Evolutionary conservation across 2,113 vertebrate species (phyloP).

Genomic region (Pluvialis apricaria): DNA sequence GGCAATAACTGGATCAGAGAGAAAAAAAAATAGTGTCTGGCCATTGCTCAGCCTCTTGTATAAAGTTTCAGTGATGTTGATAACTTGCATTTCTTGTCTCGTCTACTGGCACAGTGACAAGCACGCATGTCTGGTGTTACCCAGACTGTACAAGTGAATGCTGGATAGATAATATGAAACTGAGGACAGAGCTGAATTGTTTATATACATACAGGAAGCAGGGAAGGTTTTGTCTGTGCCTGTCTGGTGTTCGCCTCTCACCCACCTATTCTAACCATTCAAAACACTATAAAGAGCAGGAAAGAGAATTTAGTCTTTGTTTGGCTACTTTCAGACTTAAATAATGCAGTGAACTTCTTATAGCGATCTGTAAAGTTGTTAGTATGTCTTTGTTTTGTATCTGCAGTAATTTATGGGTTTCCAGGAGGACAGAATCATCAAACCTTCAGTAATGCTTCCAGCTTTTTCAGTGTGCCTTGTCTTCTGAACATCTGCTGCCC

Average conservation of each 20-base stretch:
- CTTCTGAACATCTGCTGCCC: slow-evolving; percentile 27
- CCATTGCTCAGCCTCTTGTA: not conserved
- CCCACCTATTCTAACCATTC: not conserved
- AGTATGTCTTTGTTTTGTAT: not conserved
- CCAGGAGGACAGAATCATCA: not conserved
- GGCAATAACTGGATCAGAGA: not conserved
- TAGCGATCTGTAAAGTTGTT: not conserved
- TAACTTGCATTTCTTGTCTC: slow-evolving; percentile 1
- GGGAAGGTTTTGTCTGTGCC: slow-evolving; percentile 4
- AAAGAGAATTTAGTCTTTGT: not conserved
- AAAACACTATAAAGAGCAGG: not conserved
- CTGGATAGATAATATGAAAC: not conserved
- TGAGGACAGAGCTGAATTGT: slow-evolving; percentile 15
- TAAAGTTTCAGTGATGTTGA: not conserved
- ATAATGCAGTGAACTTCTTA: not conserved
- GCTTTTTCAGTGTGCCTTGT: not conserved
- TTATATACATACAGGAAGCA: not conserved
- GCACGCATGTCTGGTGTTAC: not conserved
- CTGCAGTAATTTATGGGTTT: not conserved
- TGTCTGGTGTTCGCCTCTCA: not conserved
- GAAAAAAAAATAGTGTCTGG: not conserved
- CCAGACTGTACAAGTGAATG: not conserved
- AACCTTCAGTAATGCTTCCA: not conserved
- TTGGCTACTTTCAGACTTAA: not conserved
- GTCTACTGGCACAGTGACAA: not conserved